These are phyloP conservation scores for Bruchidius siliquastri DNA, from an alignment of 2,888 invertebrate genomes.

Conservation along the genomic window DNA sequence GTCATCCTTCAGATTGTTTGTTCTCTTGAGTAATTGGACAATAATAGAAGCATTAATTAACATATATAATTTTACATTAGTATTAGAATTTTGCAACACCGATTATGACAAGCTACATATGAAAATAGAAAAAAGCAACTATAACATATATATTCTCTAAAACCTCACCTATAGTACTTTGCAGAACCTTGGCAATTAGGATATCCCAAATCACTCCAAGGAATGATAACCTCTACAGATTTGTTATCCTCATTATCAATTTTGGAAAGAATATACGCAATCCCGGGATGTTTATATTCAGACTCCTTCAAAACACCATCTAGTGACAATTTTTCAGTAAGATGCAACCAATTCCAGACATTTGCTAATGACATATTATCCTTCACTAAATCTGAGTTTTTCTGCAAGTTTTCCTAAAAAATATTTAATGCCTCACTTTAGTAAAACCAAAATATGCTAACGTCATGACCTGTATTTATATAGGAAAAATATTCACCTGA, in stretches of 20 bases:
- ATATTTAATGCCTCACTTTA: not conserved
- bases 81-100: too few species aligned
- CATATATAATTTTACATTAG: too few species aligned
- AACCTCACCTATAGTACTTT: conserved; percentile 52
- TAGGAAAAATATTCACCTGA: conserved; percentile 52
- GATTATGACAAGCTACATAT: too few species aligned
- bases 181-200: conserved; percentile 50
- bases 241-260: conserved; percentile 50
- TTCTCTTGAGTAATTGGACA: too few species aligned
- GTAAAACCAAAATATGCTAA: not conserved
- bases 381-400: conserved; percentile 74
- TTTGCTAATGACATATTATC: conserved; percentile 71
- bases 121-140: too few species aligned
- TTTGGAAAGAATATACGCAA: conserved; percentile 52
- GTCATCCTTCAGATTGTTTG: too few species aligned
- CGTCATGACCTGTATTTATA: not conserved
- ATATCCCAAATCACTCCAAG: conserved; percentile 63
- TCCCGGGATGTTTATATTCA: conserved; percentile 61
- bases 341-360: conserved; percentile 80
- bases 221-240: conserved; percentile 58
- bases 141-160: too few species aligned
- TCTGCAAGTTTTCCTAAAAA: conserved; percentile 63
- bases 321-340: conserved; percentile 65
- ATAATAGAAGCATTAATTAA: too few species aligned
- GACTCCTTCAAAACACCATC: conserved; percentile 57